Conservation (phyloP, 1,140 invertebrate genomes). For the Ephestia elutella region DNA sequence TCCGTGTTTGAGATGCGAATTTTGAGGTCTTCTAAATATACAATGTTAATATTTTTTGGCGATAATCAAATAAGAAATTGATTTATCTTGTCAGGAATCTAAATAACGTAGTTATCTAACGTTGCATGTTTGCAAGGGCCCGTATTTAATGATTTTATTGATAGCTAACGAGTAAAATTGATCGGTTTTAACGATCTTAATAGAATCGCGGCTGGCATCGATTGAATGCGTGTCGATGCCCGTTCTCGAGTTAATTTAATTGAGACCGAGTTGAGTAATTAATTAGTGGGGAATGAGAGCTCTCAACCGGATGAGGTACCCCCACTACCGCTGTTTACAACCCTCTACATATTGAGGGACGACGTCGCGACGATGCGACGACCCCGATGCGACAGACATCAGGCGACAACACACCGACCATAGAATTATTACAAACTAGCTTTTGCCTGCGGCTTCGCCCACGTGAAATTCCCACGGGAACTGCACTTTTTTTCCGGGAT, state of each 20-base stretch:
- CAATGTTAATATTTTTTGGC: no score
- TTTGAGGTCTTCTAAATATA: not conserved
- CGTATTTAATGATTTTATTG: slow-evolving; percentile 57
- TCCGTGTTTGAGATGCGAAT: slow-evolving; percentile 41
- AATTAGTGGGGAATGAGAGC: slow-evolving; percentile 63
- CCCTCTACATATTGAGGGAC: slow-evolving; percentile 50
- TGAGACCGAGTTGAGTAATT: slow-evolving; percentile 68
- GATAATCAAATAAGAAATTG: no score
- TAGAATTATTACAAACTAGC: not conserved
- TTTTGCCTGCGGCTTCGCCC: no score
- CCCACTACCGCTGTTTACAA: slow-evolving; percentile 44
- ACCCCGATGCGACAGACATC: not conserved
- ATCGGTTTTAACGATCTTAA: slow-evolving; percentile 68
- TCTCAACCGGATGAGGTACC: slow-evolving; percentile 45
- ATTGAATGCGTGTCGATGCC: slow-evolving; percentile 63
- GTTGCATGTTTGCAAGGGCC: slow-evolving; percentile 24
- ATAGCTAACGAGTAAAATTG: slow-evolving; percentile 60
- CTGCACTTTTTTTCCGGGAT: no score
- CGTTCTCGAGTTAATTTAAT: slow-evolving; percentile 64
- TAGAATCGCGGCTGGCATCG: slow-evolving; percentile 52
- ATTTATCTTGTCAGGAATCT: no score
- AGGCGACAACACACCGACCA: not conserved
- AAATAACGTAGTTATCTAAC: not conserved
- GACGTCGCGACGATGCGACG: slow-evolving; percentile 21
- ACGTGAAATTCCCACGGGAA: no score